These are phyloP conservation scores for Piaya cayana DNA, from an alignment of 2,113 vertebrate species.

Conservation along the genomic window DNA sequence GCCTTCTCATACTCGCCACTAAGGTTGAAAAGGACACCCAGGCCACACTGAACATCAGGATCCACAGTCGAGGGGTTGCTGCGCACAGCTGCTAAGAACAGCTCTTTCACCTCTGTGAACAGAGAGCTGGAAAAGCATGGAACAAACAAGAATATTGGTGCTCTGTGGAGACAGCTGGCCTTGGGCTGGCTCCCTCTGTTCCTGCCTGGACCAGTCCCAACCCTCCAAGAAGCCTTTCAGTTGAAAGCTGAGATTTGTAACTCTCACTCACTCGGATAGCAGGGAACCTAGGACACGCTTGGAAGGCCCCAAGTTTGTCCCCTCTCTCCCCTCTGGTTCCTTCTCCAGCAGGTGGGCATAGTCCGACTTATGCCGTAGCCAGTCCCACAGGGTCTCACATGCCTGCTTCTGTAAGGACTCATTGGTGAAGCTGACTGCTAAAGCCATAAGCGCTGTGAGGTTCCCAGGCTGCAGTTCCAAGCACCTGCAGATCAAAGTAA, in stretches of 20 bases:
- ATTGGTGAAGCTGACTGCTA: constrained; percentile 97
- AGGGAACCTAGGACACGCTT: constrained; percentile 87
- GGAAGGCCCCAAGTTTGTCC: constrained; percentile 73
- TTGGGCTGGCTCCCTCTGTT: neutral
- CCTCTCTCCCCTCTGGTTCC: constrained; percentile 7
- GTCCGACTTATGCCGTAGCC: constrained; percentile 89
- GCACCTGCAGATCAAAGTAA: constrained; percentile 78
- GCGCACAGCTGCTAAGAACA: constrained; percentile 90
- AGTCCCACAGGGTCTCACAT: constrained; percentile 92
- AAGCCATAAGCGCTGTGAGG: constrained; percentile 91
- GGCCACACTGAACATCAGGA: constrained; percentile 94
- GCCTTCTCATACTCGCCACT: constrained; percentile 98
- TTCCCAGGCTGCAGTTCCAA: constrained; percentile 95
- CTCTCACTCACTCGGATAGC: constrained; percentile 89
- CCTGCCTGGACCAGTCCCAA: neutral
- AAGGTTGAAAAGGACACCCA: constrained; percentile 97
- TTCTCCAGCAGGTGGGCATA: constrained; percentile 84
- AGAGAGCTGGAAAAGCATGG: constrained; percentile 78
- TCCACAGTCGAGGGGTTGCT: constrained; percentile 86
- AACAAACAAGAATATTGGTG: neutral
- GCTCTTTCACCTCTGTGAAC: constrained; percentile 91
- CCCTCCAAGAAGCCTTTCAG: neutral
- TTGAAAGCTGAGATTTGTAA: neutral
- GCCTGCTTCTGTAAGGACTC: constrained; percentile 97
- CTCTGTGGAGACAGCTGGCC: neutral